Percentiles rank a stretch among this genome's conserved stretches.
Conservation (phyloP, 2,888 invertebrate species). For the Cryptus viduatorius region DNA sequence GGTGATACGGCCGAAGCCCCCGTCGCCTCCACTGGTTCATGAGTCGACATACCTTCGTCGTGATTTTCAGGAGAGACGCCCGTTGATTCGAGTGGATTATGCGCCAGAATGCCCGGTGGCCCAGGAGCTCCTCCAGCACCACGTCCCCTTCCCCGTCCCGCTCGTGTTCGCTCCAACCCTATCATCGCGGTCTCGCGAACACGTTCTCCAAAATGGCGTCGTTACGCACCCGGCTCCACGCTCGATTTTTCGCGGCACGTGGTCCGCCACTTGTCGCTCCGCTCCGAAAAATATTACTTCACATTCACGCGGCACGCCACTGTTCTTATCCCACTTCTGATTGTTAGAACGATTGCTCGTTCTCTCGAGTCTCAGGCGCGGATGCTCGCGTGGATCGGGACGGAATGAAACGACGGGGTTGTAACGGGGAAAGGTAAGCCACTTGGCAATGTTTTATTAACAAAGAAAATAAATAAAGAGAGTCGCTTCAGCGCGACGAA, state of each 20-base stretch:
- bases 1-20: neutral
- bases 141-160: neutral
- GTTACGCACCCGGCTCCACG: neutral
- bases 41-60: neutral
- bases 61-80: neutral
- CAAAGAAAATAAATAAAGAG: no score
- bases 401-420: no score
- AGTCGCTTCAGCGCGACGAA: no score
- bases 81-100: neutral
- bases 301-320: neutral
- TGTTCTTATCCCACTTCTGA: conserved; percentile 6
- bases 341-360: neutral
- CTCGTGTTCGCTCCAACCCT: neutral
- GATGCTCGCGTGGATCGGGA: no score
- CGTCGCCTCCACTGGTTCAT: neutral
- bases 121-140: no score
- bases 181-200: neutral
- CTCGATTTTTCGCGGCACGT: neutral
- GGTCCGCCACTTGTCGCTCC: neutral
- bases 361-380: no score
- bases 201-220: neutral
- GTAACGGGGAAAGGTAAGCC: no score
- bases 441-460: no score
- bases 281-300: neutral
- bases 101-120: neutral